These are phyloP conservation scores for Herpailurus yagouaroundi DNA, from an alignment of 2,113 vertebrate genomes.

Conservation along the genomic window DNA sequence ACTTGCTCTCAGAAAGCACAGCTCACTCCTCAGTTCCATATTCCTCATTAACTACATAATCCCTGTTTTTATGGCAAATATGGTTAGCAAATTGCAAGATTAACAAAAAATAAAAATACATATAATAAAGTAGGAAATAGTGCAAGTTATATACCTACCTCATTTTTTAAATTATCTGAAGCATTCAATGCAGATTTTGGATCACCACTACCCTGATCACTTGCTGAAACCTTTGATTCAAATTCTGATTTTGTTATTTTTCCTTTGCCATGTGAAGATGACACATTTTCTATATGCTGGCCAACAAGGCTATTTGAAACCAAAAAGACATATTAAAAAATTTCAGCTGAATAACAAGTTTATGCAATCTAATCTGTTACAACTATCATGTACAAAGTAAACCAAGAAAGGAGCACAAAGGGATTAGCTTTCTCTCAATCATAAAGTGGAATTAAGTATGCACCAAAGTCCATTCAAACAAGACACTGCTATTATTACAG, in stretches of 20 bases:
- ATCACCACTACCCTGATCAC: slow-evolving; percentile 77
- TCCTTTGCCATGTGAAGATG: slow-evolving; percentile 86
- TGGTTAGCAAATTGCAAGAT: background rate
- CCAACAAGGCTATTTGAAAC: slow-evolving; percentile 84
- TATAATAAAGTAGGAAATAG: background rate
- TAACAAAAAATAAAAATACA: background rate
- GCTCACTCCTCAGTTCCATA: background rate
- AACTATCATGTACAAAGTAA: slow-evolving; percentile 22
- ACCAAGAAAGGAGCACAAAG: background rate
- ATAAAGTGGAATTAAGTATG: background rate
- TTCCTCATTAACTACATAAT: background rate
- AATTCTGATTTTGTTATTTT: slow-evolving; percentile 87
- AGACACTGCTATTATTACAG: background rate
- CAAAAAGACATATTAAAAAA: slow-evolving; percentile 79
- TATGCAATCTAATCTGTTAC: background rate
- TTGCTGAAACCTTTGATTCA: slow-evolving; percentile 83
- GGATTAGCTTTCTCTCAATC: background rate
- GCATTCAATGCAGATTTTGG: slow-evolving; percentile 85
- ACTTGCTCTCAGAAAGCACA: background rate
- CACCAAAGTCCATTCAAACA: background rate
- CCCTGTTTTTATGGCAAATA: background rate
- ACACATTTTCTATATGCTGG: slow-evolving; percentile 88
- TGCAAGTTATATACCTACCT: slow-evolving; percentile 81
- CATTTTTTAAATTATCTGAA: slow-evolving; percentile 86
- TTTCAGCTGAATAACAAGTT: background rate